Evolutionary conservation across 1,140 invertebrate genomes (phyloP).

Genomic region (Diabrotica virgifera): DNA sequence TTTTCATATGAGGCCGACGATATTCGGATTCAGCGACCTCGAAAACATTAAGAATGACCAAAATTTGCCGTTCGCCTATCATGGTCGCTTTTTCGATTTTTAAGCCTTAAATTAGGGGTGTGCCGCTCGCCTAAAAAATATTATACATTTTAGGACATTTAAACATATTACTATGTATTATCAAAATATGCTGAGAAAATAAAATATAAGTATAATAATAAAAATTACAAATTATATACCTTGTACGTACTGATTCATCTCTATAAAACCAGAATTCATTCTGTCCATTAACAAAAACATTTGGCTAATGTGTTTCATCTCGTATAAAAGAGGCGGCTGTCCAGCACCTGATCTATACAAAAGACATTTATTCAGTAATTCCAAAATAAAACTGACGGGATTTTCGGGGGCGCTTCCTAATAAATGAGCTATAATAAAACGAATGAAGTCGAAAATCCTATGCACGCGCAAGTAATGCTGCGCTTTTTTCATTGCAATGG

Average conservation of each 20-base stretch:
- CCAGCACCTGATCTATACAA: slow-evolving; percentile 49
- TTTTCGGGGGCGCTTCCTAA: slow-evolving; percentile 47
- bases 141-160: too few species aligned
- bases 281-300: slow-evolving; percentile 43
- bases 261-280: slow-evolving; percentile 38
- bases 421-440: slow-evolving; percentile 51
- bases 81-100: too few species aligned
- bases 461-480: slow-evolving; percentile 46
- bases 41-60: too few species aligned
- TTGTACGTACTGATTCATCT: slow-evolving; percentile 37
- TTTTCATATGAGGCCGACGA: too few species aligned
- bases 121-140: too few species aligned
- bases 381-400: slow-evolving; percentile 50
- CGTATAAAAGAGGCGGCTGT: slow-evolving; percentile 50
- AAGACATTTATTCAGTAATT: slow-evolving; percentile 51
- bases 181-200: too few species aligned
- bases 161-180: too few species aligned
- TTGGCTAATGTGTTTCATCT: slow-evolving; percentile 34
- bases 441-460: slow-evolving; percentile 50
- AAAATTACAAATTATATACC: slow-evolving; percentile 17
- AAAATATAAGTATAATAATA: too few species aligned
- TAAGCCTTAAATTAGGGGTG: too few species aligned
- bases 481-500: slow-evolving; percentile 40
- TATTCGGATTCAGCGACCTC: too few species aligned
- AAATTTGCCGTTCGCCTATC: too few species aligned